Evolutionary conservation across 2,888 invertebrate genomes (phyloP).

Genomic region (Heliconius hortense): DNA sequence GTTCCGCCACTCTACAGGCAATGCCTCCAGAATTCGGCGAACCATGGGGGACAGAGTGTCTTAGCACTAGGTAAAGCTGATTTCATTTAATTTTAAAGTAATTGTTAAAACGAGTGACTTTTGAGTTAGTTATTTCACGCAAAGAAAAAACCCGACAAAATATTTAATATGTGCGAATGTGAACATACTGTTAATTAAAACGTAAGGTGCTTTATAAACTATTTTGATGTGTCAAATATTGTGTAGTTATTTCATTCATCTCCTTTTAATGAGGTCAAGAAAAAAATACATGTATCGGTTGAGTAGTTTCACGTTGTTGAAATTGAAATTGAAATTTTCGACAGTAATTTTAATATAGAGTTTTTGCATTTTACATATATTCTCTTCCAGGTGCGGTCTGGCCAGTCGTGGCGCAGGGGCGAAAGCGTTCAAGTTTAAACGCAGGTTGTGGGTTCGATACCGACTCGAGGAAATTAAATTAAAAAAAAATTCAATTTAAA

Average conservation of each 20-base stretch:
- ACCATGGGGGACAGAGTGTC: no score
- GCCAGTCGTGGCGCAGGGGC: no score
- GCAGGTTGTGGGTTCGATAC: no score
- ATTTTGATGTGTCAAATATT: conserved; percentile 13
- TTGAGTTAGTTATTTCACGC: not conserved
- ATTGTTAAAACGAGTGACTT: not conserved
- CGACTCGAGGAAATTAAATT: no score
- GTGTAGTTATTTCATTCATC: conserved; percentile 20
- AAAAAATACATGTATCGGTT: conserved; percentile 3
- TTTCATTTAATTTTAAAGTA: no score
- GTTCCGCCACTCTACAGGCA: no score
- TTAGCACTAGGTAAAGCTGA: no score
- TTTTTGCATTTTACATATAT: not conserved
- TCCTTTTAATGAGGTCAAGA: conserved; percentile 17
- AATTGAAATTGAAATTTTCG: not conserved
- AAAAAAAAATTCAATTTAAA: no score
- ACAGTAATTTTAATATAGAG: not conserved
- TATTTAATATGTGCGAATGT: conserved; percentile 5
- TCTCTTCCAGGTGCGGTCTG: not conserved
- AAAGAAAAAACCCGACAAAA: not conserved
- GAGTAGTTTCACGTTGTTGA: conserved; percentile 4
- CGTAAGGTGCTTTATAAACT: not conserved
- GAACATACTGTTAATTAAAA: conserved; percentile 12
- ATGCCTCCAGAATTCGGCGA: no score
- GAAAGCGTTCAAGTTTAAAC: no score